Base-by-base conservation (phyloP, 2,113 vertebrate genomes). In the Stictonetta naevosa region DNA sequence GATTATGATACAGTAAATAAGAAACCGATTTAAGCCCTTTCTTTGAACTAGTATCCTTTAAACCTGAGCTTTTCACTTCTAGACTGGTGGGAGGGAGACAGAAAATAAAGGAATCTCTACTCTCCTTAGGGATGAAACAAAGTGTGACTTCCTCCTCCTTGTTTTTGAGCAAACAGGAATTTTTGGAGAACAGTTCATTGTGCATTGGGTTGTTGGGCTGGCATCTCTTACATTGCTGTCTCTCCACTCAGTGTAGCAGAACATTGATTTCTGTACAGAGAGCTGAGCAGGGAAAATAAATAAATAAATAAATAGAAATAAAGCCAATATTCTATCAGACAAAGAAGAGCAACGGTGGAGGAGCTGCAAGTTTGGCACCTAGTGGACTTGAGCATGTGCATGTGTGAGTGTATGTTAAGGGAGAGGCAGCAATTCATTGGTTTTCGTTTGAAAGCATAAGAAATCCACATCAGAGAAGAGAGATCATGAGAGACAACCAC, bases 191-290 rank as follows among this genome's bases (percentile, higher is more conserved):
- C 29, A 89, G 56, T 77, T 93, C 68, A 59, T 29, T 83, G 74
- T 77, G 23, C 55, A 81, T 81, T 25, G 34, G 13, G 56, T 31
- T 84, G 62, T 56, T 86, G 56, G 52, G n/a, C 77, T 93, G 84
- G 48, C 6, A 0, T 60, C 46, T 93, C 59, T 81, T 80, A 33
- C 64, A 26, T 92, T 92, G 52, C 72, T 88, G 85, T 95, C 94
- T 94, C 92, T 95, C n/a, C 5, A 78, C 25, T 82, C 92, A 81
- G 80, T 82, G 83, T 94, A 97, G 93, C 93, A 97, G 95, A 98
- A 96, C 95, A 97, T 33, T 96, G 96, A 96, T 97, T 97, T 97
- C 91, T 96, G 90, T 93, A 95, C 69, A 93, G 59, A 60, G 69
- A 95, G 40, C 55, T 90, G 73, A 95, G 78, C 77, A 96, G 85